Conservation (phyloP, 2,888 invertebrate genomes). For the Creontiades dilutus region DNA sequence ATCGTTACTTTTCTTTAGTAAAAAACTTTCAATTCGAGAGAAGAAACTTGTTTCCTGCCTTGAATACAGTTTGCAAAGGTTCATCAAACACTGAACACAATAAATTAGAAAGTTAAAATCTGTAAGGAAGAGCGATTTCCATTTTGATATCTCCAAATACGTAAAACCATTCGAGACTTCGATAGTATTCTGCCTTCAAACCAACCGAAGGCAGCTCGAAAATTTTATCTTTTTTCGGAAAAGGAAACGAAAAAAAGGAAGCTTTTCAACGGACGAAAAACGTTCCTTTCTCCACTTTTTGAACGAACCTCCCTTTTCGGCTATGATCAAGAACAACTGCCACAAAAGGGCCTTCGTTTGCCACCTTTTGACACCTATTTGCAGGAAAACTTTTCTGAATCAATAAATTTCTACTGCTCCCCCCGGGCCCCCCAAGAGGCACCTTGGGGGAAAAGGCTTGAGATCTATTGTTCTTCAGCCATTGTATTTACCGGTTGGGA, state of each 20-base stretch:
- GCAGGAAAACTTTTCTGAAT: constrained; percentile 62
- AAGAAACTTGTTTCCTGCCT: no score
- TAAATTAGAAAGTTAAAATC: no score
- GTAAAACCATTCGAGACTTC: neutral
- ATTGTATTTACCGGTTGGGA: constrained; percentile 67
- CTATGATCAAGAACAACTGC: constrained; percentile 32
- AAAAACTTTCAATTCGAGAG: no score
- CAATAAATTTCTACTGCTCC: constrained; percentile 49
- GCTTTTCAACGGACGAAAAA: neutral
- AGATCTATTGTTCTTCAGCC: constrained; percentile 66
- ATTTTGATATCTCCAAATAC: neutral
- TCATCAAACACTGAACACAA: no score
- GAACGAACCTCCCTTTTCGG: neutral
- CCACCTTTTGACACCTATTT: constrained; percentile 65
- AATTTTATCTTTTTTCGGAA: constrained; percentile 33
- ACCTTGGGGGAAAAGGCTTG: constrained; percentile 48
- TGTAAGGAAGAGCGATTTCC: neutral
- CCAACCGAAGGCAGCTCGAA: neutral
- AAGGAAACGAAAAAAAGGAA: neutral
- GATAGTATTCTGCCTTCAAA: neutral
- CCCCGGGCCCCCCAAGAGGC: neutral
- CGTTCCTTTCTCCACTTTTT: constrained; percentile 21
- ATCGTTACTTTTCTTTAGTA: no score
- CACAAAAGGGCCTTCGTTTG: constrained; percentile 29
- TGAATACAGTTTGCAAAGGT: no score